A percentile compares a stretch with the other conserved stretches of the same genome.
Evolutionary conservation across 2,797 vertebrate genomes (phyloP).

Genomic region (Siniperca scherzeri): DNA sequence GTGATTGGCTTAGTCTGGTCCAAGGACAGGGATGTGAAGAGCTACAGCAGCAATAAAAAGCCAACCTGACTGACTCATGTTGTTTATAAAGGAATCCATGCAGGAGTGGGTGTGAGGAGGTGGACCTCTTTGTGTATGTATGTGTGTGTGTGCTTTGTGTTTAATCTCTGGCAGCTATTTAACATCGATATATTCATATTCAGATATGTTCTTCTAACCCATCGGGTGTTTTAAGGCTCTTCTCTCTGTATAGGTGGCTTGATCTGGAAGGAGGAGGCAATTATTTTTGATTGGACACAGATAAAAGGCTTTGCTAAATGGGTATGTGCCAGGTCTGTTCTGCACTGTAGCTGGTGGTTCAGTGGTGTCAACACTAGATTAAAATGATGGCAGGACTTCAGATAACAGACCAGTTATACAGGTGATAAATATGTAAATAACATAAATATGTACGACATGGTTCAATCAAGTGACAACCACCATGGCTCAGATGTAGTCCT

Average conservation of each 20-base stretch:
- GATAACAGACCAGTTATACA: constrained; percentile 41
- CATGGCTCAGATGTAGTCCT: neutral
- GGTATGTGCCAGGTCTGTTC: constrained; percentile 60
- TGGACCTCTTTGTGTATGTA: constrained; percentile 81
- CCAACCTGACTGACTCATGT: constrained; percentile 79
- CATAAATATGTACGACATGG: neutral
- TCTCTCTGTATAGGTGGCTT: constrained; percentile 65
- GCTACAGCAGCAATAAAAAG: constrained; percentile 75
- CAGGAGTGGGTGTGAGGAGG: constrained; percentile 82
- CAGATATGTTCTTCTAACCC: constrained; percentile 64
- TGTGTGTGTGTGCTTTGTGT: constrained; percentile 66
- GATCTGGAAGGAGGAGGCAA: constrained; percentile 72
- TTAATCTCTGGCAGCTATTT: constrained; percentile 77
- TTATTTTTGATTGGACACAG: constrained; percentile 80
- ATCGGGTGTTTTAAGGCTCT: constrained; percentile 63
- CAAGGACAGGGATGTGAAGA: constrained; percentile 76
- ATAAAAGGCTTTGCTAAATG: constrained; percentile 73
- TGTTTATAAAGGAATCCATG: constrained; percentile 78
- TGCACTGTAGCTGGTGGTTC: constrained; percentile 36
- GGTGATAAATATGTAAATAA: constrained; percentile 11
- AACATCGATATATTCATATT: constrained; percentile 75
- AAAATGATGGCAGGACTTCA: constrained; percentile 52
- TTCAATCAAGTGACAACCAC: constrained; percentile 11
- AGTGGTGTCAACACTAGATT: constrained; percentile 40
- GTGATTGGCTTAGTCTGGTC: constrained; percentile 70